Conservation (phyloP, 2,113 vertebrate genomes). For the Micromys minutus region DNA sequence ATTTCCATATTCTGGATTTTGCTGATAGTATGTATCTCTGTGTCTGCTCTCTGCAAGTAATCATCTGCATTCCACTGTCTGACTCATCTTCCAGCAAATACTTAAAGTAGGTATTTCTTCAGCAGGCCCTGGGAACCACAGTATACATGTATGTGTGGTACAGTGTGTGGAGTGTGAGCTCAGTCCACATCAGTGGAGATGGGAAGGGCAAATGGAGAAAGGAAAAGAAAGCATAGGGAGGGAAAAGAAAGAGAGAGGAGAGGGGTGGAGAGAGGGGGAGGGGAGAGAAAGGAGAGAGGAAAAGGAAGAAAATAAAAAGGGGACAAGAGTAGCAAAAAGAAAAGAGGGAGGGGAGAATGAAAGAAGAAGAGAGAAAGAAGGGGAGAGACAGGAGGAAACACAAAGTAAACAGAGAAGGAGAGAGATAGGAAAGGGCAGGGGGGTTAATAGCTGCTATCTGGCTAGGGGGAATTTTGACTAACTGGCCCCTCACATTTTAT, state of each 20-base stretch:
- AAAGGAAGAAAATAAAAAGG: too few relatives aligned
- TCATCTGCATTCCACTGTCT: neutral
- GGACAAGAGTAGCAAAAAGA: neutral
- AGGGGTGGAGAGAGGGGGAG: too few relatives aligned
- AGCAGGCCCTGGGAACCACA: neutral
- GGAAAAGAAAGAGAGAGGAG: neutral
- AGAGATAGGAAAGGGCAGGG: too few relatives aligned
- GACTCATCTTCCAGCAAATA: neutral
- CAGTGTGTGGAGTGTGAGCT: neutral
- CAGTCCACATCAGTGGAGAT: neutral
- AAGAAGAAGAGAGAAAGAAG: neutral
- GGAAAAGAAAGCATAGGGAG: neutral
- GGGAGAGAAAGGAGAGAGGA: too few relatives aligned
- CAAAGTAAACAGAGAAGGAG: neutral
- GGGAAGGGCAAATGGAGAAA: neutral
- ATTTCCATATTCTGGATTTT: conserved; percentile 30
- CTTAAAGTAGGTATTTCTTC: neutral
- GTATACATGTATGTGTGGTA: neutral
- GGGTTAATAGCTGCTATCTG: too few relatives aligned
- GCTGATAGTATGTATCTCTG: neutral
- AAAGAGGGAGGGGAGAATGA: neutral
- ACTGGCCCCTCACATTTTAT: neutral
- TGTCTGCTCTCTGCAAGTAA: neutral
- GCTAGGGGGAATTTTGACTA: neutral
- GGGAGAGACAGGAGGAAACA: neutral